Conservation (phyloP, 2,888 invertebrate genomes). For the Agrotis clavis region DNA sequence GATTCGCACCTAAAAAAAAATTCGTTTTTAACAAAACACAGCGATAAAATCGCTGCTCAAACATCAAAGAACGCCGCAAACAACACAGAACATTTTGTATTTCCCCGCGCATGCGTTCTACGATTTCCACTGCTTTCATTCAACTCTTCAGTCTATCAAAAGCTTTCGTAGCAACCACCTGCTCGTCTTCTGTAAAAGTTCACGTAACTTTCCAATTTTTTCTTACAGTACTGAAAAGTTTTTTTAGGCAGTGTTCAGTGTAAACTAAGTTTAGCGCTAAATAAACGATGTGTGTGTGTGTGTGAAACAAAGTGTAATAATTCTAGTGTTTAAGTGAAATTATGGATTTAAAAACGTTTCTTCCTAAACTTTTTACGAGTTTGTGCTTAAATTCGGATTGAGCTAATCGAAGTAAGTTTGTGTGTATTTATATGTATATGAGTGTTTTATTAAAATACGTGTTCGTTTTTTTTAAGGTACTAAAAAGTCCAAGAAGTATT, state of each 20-base stretch:
- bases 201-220: conserved; percentile 53
- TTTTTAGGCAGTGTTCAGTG: conserved; percentile 20
- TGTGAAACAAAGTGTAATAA: conserved; percentile 30
- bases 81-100: conserved; percentile 17
- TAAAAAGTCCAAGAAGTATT: neutral
- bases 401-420: conserved; percentile 45
- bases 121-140: conserved; percentile 26
- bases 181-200: conserved; percentile 44
- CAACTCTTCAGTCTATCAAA: conserved; percentile 50
- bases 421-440: neutral
- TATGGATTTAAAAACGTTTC: conserved; percentile 45
- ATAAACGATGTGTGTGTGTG: conserved; percentile 27
- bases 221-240: conserved; percentile 20
- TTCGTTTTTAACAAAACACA: neutral
- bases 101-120: conserved; percentile 55
- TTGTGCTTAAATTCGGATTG: conserved; percentile 31
- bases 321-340: conserved; percentile 25
- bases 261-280: conserved; percentile 7
- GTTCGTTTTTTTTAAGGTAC: neutral
- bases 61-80: neutral
- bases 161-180: conserved; percentile 45
- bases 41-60: neutral
- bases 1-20: neutral
- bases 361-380: conserved; percentile 9
- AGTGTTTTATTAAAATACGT: neutral